These are phyloP conservation scores for Sylvia atricapilla DNA, from an alignment of 2,113 vertebrate genomes.

Conservation along the genomic window DNA sequence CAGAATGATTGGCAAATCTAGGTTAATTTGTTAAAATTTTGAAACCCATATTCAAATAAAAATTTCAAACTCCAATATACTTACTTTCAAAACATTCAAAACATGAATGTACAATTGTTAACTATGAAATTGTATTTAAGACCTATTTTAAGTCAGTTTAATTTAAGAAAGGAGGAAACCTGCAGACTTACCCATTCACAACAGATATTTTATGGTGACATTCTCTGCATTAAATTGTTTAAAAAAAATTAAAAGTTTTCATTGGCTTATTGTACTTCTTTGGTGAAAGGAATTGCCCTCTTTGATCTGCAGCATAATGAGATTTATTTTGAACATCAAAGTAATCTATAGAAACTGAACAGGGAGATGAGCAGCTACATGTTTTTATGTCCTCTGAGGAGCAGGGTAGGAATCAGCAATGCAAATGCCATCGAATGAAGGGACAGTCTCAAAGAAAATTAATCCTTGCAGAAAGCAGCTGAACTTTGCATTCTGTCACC, in stretches of 20 bases:
- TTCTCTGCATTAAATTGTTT: not conserved
- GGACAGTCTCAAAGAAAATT: constrained; percentile 6
- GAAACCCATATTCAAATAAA: fast-evolving
- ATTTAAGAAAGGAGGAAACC: not conserved
- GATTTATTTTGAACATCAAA: constrained; percentile 73
- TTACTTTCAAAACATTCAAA: not conserved
- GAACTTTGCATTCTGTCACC: constrained; percentile 30
- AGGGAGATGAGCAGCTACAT: constrained; percentile 42
- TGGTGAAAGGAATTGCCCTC: constrained; percentile 56
- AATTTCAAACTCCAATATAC: not conserved
- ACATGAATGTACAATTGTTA: not conserved
- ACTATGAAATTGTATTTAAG: not conserved
- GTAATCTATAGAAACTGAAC: constrained; percentile 62
- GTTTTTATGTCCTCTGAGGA: constrained; percentile 40
- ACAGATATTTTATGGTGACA: not conserved
- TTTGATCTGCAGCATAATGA: constrained; percentile 69
- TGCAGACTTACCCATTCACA: not conserved
- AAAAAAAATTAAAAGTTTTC: not conserved
- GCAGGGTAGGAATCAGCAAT: not conserved
- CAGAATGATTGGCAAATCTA: not conserved
- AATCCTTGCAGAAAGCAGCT: not conserved
- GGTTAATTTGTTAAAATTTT: not conserved
- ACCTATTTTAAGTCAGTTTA: not conserved
- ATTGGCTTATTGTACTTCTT: constrained; percentile 58
- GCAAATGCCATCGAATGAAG: constrained; percentile 11